Percentiles rank a stretch among this genome's conserved stretches.
Evolutionary conservation across 2,797 vertebrate genomes (phyloP).

Genomic region (Neosilurus hyrtlii): DNA sequence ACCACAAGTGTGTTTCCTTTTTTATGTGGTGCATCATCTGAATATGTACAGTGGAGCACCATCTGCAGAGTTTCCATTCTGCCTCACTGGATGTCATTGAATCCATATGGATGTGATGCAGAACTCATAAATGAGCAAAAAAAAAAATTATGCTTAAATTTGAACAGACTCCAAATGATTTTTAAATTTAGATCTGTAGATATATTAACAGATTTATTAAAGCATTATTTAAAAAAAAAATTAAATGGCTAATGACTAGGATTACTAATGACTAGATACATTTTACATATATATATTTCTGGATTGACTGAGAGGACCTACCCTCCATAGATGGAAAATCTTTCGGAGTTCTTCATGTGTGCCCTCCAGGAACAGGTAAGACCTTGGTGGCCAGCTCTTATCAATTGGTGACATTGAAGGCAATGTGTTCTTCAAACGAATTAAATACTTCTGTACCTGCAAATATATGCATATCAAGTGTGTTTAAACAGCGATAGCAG

Average conservation of each 20-base stretch:
- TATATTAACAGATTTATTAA: neutral
- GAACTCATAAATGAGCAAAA: neutral
- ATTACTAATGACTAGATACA: neutral
- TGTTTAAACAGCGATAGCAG: neutral
- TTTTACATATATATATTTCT: too few relatives aligned
- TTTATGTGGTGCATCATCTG: conserved; percentile 1
- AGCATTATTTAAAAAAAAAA: neutral
- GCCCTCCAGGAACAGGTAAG: conserved; percentile 86
- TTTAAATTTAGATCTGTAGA: neutral
- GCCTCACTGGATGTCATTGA: neutral
- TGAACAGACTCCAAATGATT: neutral
- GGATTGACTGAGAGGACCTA: conserved; percentile 58
- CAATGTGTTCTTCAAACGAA: conserved; percentile 85
- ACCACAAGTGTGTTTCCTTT: neutral
- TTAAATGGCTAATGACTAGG: neutral
- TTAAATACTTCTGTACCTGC: conserved; percentile 94
- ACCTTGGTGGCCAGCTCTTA: conserved; percentile 87
- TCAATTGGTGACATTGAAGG: conserved; percentile 93
- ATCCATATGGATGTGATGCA: neutral
- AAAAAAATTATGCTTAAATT: neutral
- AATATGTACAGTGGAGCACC: neutral
- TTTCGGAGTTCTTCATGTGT: conserved; percentile 85
- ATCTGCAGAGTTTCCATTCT: neutral
- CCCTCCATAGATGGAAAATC: conserved; percentile 97
- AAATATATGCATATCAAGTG: neutral